Base-by-base conservation (phyloP, 92 coral and sea anemone genomes). In the Phenganax marumi region DNA sequence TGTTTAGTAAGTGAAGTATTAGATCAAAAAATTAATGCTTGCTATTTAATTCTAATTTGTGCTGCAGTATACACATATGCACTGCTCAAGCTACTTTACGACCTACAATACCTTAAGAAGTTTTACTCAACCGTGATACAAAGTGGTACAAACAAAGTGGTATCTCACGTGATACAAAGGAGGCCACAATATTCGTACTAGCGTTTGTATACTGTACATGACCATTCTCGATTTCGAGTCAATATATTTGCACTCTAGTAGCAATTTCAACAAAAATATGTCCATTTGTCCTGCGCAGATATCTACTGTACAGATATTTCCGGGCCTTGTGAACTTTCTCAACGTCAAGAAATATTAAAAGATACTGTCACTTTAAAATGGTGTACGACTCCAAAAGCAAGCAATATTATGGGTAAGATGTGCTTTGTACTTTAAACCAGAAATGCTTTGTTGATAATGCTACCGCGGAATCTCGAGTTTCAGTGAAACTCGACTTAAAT, bases 311-410 rank as follows among this genome's bases (percentile, higher is more conserved):
- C 88, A 52, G 91, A 86, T 65, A 90, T 86, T 61, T 79, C 65
- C 65, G 83, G 75, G 7, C 50, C 82, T 3, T 70, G 86, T 62
- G 53, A 64, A 0, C 68, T 80, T 11, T 85, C 83, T 62, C 83
- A 78, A 78, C 53, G 83, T 60, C 70, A 62, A 13, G 83, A 78
- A 50, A 52, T 88, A 14, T 43, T 87, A 7, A 90, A 92, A 82
- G 98, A 95, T 47, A 90, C 98, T 16, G 86, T 95, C 11, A 85
- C 90, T 55, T 86, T 95, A 73, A 95, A 95, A 61, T 95, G 98
- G 98, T 95, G 98, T 75, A 78, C 83, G 55, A 95, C 98, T 46
- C 98, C 98, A 13, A 95, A 95, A 74, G 89, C 86, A 23, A 85
- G 90, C 50, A 88, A 87, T 70, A 86, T 86, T n/a, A 89, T 88